Evolutionary conservation across 2,113 vertebrate genomes (phyloP).

Genomic region (Chamaetylas fuelleborni): DNA sequence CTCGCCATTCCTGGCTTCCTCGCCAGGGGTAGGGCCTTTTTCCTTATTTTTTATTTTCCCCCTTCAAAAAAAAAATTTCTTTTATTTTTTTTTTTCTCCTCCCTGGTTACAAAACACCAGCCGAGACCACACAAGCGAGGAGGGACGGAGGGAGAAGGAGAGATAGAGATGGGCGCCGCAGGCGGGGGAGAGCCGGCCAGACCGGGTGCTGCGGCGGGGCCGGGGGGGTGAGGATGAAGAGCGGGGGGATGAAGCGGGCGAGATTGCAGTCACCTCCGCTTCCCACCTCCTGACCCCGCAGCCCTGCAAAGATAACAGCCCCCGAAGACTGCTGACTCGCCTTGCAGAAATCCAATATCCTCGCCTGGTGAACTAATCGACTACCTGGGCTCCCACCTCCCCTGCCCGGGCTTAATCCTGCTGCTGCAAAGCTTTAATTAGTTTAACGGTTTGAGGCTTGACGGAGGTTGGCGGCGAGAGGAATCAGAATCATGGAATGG

Average conservation of each 20-base stretch:
- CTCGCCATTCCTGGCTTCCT: slow-evolving; percentile 38
- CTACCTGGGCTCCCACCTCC: slow-evolving; percentile 66
- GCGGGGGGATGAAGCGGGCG: slow-evolving; percentile 13
- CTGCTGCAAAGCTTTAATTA: slow-evolving; percentile 71
- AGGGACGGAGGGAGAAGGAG: background rate
- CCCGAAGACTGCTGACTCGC: slow-evolving; percentile 69
- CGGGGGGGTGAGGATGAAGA: slow-evolving; percentile 3
- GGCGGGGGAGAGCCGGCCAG: background rate
- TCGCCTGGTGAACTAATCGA: slow-evolving; percentile 67
- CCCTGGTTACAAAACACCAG: slow-evolving; percentile 28
- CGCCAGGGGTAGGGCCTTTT: slow-evolving; percentile 56
- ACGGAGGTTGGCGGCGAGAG: slow-evolving; percentile 6
- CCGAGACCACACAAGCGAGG: slow-evolving; percentile 53
- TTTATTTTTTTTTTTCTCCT: background rate
- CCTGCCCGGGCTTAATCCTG: slow-evolving; percentile 67
- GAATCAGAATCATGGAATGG: slow-evolving; percentile 2
- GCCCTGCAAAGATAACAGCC: slow-evolving; percentile 70
- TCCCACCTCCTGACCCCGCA: slow-evolving; percentile 80
- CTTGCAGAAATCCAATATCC: slow-evolving; percentile 71
- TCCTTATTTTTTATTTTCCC: background rate
- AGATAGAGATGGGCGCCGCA: background rate
- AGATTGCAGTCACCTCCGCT: slow-evolving; percentile 77
- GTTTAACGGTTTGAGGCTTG: slow-evolving; percentile 70
- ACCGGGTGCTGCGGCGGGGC: background rate
- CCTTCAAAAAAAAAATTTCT: background rate